Base-by-base conservation (phyloP, 1,140 invertebrate genomes). In the Atta texana region DNA sequence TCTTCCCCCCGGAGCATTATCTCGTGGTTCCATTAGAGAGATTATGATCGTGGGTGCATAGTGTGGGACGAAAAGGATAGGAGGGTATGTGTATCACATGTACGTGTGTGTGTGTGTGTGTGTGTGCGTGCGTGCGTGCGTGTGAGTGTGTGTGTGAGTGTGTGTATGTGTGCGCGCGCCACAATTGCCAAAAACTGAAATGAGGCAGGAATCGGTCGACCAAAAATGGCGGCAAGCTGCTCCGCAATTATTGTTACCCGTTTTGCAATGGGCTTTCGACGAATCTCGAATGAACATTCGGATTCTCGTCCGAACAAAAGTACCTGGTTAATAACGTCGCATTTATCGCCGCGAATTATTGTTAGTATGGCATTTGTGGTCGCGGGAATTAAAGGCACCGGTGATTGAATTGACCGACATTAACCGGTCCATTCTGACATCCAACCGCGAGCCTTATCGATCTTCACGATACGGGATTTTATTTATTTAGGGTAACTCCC, bases 11-110 rank as follows among this genome's bases (percentile, higher is more conserved):
- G 21, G 68, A 31, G 51, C 34, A 39, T 49, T 63, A 69, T 68
- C 51, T 76, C 72, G 63, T 16, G 31, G 39, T 87, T 90, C 88
- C 89, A 89, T 90, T 90, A 90, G 77, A 80, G 59, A 89, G 85
- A 90, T 90, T 89, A 90, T 77, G 85, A 49, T 64, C 64, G 55
- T 28, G n/a, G 49, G 14, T 31, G 6, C n/a, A 7, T 14, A 34
- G 16, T 12, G n/a, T 12, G n/a, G 24, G 39, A 12, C 3, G n/a
- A n/a, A 16, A 18, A 28, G 64, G 7, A 5, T n/a, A 21, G 16
- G n/a, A 49, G 31, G n/a, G 14, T 24, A 28, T 6, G 21, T 16
- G 7, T 18, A 16, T 31, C n/a, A n/a, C n/a, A n/a, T n/a, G n/a
- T n/a, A n/a, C n/a, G 21, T 24, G 21, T 24, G 21, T 24, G 21